Evolutionary conservation across 2,797 vertebrate genomes (phyloP).

Genomic region (Chaetophractus vellerosus): DNA sequence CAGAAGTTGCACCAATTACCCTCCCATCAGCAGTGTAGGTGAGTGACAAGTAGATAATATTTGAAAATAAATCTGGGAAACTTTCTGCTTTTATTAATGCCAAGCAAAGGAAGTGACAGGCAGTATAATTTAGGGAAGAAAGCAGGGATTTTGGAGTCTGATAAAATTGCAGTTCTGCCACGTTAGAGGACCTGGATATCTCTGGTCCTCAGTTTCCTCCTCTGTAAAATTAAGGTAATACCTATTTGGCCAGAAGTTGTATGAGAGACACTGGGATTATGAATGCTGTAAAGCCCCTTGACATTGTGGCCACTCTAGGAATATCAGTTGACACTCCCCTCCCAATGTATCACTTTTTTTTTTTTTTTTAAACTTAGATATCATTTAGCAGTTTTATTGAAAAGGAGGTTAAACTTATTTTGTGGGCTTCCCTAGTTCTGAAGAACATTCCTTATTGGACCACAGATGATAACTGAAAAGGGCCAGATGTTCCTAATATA

Average conservation of each 20-base stretch:
- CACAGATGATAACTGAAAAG: background rate
- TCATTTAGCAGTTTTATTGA: constrained; percentile 48
- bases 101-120: background rate
- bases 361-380: constrained; percentile 28
- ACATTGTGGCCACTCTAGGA: background rate
- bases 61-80: constrained; percentile 45
- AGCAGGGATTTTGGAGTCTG: background rate
- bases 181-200: background rate
- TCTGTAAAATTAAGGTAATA: background rate
- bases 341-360: background rate
- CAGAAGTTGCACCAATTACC: background rate
- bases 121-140: background rate
- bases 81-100: constrained; percentile 33
- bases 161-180: background rate
- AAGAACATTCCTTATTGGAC: constrained; percentile 6
- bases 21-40: background rate
- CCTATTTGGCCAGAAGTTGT: background rate
- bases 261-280: background rate
- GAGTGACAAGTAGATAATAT: constrained; percentile 9
- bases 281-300: background rate
- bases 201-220: background rate
- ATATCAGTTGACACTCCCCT: background rate
- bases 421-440: background rate
- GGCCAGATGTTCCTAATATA: constrained; percentile 2
- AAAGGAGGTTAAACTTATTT: background rate